phyloP scores from a whole-genome alignment of 2,888 invertebrate genomes.

The Bruchidius siliquastri region DNA sequence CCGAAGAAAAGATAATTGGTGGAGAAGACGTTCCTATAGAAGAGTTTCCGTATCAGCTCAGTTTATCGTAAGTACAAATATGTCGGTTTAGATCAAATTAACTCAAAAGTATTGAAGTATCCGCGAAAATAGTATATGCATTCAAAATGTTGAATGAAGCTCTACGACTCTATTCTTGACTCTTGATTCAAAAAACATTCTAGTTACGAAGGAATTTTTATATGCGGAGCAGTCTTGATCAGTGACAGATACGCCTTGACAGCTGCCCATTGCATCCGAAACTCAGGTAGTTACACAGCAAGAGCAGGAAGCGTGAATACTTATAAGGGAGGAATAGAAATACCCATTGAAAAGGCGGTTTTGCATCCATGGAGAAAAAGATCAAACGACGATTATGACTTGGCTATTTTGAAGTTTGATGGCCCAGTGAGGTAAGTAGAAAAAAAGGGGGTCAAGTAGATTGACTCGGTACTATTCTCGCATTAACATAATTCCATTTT shows the following conservation, averaged over 20 bases:
- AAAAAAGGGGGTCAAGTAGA: no score
- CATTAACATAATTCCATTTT: no score
- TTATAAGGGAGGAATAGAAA: constrained; percentile 20
- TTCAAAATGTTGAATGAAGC: no score
- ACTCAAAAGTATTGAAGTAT: no score
- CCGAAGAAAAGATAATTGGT: constrained; percentile 19
- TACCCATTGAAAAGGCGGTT: constrained; percentile 18
- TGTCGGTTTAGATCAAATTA: no score
- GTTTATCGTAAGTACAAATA: constrained; percentile 14
- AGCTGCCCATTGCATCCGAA: constrained; percentile 27
- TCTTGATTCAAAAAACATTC: neutral
- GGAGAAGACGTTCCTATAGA: constrained; percentile 15
- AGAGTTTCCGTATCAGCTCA: constrained; percentile 22
- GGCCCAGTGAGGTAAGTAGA: constrained; percentile 19
- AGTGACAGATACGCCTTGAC: constrained; percentile 18
- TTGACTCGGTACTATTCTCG: neutral
- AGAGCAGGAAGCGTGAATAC: constrained; percentile 21
- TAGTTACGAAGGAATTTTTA: constrained; percentile 13
- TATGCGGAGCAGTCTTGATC: constrained; percentile 27
- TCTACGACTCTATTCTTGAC: no score
- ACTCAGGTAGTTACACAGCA: constrained; percentile 18
- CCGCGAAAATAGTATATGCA: no score
- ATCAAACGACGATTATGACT: constrained; percentile 20
- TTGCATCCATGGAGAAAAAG: constrained; percentile 21
- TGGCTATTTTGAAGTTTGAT: constrained; percentile 23